Percentiles rank a stretch among this genome's conserved stretches.
Evolutionary conservation across 2,113 vertebrate genomes (phyloP).

Genomic region (Proterorhinus semilunaris): DNA sequence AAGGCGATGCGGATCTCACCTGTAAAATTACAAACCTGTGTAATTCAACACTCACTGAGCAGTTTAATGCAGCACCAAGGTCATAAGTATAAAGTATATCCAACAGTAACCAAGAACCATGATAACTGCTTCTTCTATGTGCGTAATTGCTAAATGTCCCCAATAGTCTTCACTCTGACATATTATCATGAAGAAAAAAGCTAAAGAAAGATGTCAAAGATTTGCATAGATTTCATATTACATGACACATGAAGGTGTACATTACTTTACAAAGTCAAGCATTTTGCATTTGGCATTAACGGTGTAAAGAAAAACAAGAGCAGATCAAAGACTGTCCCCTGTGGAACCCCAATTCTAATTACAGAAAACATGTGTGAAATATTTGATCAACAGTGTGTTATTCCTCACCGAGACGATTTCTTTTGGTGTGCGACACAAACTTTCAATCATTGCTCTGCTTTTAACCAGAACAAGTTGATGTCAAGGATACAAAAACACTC

Average conservation of each 20-base stretch:
- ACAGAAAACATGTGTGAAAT: not conserved
- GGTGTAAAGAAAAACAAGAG: not conserved
- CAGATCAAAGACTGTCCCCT: not conserved
- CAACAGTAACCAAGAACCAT: not conserved
- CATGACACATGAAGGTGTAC: not conserved
- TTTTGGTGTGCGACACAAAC: not conserved
- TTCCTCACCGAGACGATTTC: too few relatives aligned
- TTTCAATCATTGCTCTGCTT: not conserved
- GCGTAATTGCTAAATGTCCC: not conserved
- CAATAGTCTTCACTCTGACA: too few relatives aligned
- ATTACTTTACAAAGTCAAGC: not conserved
- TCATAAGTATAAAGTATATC: not conserved
- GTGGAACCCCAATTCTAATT: not conserved
- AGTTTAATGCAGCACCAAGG: too few relatives aligned
- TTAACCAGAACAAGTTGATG: not conserved
- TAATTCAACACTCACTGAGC: not conserved
- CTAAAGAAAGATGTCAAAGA: too few relatives aligned
- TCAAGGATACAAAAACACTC: not conserved
- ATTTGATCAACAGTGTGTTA: too few relatives aligned
- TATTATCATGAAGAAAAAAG: too few relatives aligned
- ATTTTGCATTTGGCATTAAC: not conserved
- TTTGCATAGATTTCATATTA: not conserved
- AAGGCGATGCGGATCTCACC: conserved; percentile 97
- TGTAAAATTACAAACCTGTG: conserved; percentile 49
- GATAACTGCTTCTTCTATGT: not conserved